Evolutionary conservation across 2,888 invertebrate species (phyloP), one percentile per base, ranked within the genome.

Genomic region (Spodoptera exigua): DNA sequence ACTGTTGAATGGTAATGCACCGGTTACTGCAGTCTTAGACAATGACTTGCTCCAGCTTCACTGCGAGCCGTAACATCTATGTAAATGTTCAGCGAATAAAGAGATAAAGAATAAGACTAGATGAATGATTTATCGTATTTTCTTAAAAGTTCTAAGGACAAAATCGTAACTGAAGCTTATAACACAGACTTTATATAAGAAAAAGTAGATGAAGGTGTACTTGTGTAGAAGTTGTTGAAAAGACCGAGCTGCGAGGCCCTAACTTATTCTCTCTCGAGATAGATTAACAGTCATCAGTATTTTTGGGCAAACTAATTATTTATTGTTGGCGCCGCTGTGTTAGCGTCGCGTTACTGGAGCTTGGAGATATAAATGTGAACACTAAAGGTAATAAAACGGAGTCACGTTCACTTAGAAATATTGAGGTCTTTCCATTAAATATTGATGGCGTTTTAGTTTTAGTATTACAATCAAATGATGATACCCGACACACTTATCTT

Each of bases 1-100:
- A 51, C 51, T 17, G 61, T 47, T 63, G 44, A 63, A 76, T 73
- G 55, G 13, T 62, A 62, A 65, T 62, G 65, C 49, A 57, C 54
- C 21, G 34, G 16, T 48, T 21, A 45, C 37, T 65, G 34, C 43
- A 55, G 53, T 47, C 49, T 44, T 27, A 54, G 21, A 47, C 18
- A 13, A 12, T 17, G 11, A n/a, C 14, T 16, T 58, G 1, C 39
- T 47, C 51, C 34, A 34, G 13, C 40, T 40, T 9, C 48, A 21
- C 21, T 21, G 16, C 16, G 21, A 57, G 32, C 36, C 13, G 53
- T 49, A 32, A 44, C 53, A 36, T 36, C 9, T 18, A 27, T 5
- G 14, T 12, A 13, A 54, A 58, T 64, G 34, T 64, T 0, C 7
- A 16, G 37, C 9, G 4, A n/a, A 14, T 3, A 27, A 32, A 27